Evolutionary conservation across 1,140 invertebrate genomes (phyloP), one percentile per base, ranked within the genome.

Genomic region (Ericerus pela): DNA sequence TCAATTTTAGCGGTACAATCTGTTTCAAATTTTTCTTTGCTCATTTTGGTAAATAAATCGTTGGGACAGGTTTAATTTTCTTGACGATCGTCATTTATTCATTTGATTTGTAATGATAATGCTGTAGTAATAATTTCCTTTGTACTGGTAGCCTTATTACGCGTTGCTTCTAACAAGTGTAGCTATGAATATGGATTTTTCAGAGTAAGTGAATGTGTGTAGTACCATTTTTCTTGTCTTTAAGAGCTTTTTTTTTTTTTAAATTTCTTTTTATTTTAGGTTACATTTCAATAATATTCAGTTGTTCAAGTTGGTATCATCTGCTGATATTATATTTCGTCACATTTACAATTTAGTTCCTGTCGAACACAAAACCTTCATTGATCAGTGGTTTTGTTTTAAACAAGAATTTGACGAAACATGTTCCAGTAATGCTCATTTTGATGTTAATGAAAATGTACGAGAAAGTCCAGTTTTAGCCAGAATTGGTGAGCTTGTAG

Each of bases 341-440:
- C 41, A 47, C 26, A 18, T 47, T 2, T 47, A 47, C 41, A 24
- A 47, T 24, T 47, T 47, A 4, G 41, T 47, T 12, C 8, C 41
- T 4, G 2, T 24, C 3, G 41, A 47, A 10, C 8, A 47, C 26
- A 47, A 47, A 14, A 24, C 14, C 10, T 47, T 47, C 41, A 47
- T 47, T 14, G 41, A 47, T 47, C 41, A 47, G 14, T 47, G 41
- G 41, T 22, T 47, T 47, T 47, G 41, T 24, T 47, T 5, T 47
- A 47, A 47, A 24, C 10, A 47, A 47, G 41, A 47, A 47, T 47
- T 24, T 14, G 18, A 22, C 20, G 41, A 47, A 10, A 22, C 41
- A 5, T 47, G 41, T 16, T 47, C 41, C 4, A 47, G 26, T 47
- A 47, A 47, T 47, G 22, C 41, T 20, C 41, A 47, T 12, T 5